Base-by-base conservation (phyloP, 2,888 invertebrate species). In the Liopterus haemorrhoidalis region DNA sequence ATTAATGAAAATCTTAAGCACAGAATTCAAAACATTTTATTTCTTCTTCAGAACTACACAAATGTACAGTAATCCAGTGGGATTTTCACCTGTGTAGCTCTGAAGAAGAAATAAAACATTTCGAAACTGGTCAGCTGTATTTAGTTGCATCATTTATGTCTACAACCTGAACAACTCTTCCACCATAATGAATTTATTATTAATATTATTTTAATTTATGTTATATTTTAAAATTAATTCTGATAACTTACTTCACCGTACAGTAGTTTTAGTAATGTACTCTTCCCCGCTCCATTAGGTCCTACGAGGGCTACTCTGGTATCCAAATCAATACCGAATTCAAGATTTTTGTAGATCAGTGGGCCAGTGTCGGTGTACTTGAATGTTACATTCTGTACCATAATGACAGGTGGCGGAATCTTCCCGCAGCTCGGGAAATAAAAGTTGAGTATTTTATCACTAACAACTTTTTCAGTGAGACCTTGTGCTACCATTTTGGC, bases 401-500 rank as follows among this genome's bases (percentile, higher is more conserved):
- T 97, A 59, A 99, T 96, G 47, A 99, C 97, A 0, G 99, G 99
- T 2, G 99, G 99, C 25, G 99, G 99, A 55, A 99, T 87, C 39
- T 81, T 87, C 49, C 97, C 99, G 63, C 97, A 97, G 24, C 82
- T 78, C 1, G 93, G 96, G 69, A 99, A 99, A 67, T 88, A 93
- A 69, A 99, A 99, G 59, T 88, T 88, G 41, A 96, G 80, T 36
- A 78, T 78, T 75, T 94, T 96, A 63, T 99, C 99, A 51, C 77
- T 80, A 4, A 78, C 73, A 0, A 97, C 96, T 71, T 90, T 94
- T 64, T 97, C 96, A 0, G 97, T 97, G 16, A 99, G 76, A 2
- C 97, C 97, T 60, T 89, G 89, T 21, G 96, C 94, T 9, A 99
- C 94, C 99, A 99, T 99, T 71, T 99, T 99, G 16, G 95, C 95